Evolutionary conservation across 2,113 vertebrate genomes (phyloP).

Genomic region (Rhinogobius similis): DNA sequence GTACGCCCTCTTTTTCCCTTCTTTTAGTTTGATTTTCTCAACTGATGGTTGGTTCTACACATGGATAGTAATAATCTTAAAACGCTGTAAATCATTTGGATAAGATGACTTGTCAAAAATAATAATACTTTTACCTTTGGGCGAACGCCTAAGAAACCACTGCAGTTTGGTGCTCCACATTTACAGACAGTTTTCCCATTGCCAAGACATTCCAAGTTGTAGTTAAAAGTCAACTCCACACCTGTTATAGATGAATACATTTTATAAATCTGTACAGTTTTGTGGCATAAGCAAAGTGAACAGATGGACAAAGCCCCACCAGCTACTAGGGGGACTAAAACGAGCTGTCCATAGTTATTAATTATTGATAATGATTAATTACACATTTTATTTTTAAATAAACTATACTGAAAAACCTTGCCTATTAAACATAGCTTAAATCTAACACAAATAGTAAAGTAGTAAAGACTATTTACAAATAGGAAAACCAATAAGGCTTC

Average conservation of each 20-base stretch:
- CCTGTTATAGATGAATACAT: conserved; percentile 68
- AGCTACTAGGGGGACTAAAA: too few relatives aligned
- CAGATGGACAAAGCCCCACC: too few relatives aligned
- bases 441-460: too few relatives aligned
- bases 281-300: background rate
- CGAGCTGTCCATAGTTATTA: too few relatives aligned
- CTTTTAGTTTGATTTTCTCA: conserved; percentile 87
- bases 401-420: too few relatives aligned
- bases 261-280: background rate
- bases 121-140: conserved; percentile 84
- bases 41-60: conserved; percentile 86
- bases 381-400: too few relatives aligned
- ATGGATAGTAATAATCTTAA: background rate
- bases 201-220: conserved; percentile 96
- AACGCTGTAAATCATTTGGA: too few relatives aligned
- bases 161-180: conserved; percentile 97
- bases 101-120: background rate
- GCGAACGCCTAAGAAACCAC: conserved; percentile 93
- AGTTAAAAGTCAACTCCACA: conserved; percentile 97
- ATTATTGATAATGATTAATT: too few relatives aligned
- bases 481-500: too few relatives aligned
- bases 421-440: too few relatives aligned
- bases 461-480: too few relatives aligned
- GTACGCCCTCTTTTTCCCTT: conserved; percentile 83
- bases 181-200: conserved; percentile 98